These are phyloP conservation scores for Sebastes steindachneri DNA, from an alignment of 2,797 vertebrate species.

Conservation along the genomic window DNA sequence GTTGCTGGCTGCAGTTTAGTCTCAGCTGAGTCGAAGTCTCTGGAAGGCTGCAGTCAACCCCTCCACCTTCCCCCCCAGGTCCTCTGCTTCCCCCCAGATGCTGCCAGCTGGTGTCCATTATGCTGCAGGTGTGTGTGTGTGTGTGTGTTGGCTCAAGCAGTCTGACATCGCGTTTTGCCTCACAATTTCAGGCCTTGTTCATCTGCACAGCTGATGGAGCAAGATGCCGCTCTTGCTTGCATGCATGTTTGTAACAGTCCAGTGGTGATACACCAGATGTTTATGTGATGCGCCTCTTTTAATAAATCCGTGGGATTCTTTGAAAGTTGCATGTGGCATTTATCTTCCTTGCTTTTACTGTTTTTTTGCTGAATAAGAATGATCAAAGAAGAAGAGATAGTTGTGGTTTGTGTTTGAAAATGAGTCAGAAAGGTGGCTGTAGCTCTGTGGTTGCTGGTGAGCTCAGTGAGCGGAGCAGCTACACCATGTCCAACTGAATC, in stretches of 20 bases:
- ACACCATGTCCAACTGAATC: conserved; percentile 39
- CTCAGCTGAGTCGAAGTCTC: conserved; percentile 30
- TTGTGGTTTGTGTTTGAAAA: not conserved
- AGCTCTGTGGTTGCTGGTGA: conserved; percentile 13
- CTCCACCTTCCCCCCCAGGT: not conserved
- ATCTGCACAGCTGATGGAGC: conserved; percentile 2
- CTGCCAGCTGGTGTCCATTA: conserved; percentile 78
- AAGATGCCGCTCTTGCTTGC: not conserved
- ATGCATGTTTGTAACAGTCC: not conserved
- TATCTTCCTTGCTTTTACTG: not conserved
- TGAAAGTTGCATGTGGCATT: not conserved
- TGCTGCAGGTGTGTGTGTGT: conserved; percentile 45
- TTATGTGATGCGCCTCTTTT: not conserved
- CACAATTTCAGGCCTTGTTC: conserved; percentile 3
- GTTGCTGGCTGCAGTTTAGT: conserved; percentile 54
- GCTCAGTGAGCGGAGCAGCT: conserved; percentile 16
- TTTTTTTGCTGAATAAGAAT: not conserved
- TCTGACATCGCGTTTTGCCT: not conserved
- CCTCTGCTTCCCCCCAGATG: conserved; percentile 60
- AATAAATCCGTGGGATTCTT: not conserved
- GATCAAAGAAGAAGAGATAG: not conserved
- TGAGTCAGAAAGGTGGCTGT: not conserved
- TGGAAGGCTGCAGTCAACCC: conserved; percentile 39
- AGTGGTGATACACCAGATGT: not conserved
- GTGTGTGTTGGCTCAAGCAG: conserved; percentile 26